Percentiles rank a stretch among this genome's conserved stretches.
Evolutionary conservation across 2,888 invertebrate species (phyloP).

Genomic region (Adela reaumurella): DNA sequence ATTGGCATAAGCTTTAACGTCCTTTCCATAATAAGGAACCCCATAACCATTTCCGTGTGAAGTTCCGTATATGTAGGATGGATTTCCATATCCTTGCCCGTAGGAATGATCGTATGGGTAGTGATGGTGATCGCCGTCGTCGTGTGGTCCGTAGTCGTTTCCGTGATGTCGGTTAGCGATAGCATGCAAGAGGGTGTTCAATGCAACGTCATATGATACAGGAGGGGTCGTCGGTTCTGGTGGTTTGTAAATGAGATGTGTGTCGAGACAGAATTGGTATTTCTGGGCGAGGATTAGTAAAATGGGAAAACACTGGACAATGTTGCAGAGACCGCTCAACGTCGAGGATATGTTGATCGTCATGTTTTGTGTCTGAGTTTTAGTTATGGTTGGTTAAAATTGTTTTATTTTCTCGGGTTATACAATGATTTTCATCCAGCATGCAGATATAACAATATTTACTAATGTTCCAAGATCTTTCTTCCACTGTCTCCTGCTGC

Average conservation of each 20-base stretch:
- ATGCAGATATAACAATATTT: background rate
- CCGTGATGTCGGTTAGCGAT: slow-evolving; percentile 9
- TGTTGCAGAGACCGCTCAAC: slow-evolving; percentile 20
- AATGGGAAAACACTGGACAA: slow-evolving; percentile 40
- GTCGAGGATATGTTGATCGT: background rate
- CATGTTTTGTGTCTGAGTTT: background rate
- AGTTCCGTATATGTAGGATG: background rate
- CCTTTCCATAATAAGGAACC: background rate
- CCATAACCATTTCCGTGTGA: background rate
- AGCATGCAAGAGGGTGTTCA: slow-evolving; percentile 32
- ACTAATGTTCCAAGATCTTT: background rate
- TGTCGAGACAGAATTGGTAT: slow-evolving; percentile 30
- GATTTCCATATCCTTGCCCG: background rate
- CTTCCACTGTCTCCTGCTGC: too few relatives aligned
- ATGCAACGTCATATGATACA: slow-evolving; percentile 34
- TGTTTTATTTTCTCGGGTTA: too few relatives aligned
- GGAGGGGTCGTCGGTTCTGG: slow-evolving; percentile 38
- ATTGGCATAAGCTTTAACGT: background rate
- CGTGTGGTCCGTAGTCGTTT: background rate
- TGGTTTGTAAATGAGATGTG: slow-evolving; percentile 37
- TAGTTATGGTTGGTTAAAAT: too few relatives aligned
- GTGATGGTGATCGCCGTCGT: background rate
- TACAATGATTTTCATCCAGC: too few relatives aligned
- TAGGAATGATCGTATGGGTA: background rate
- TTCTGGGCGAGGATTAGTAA: slow-evolving; percentile 41